A percentile compares a stretch with the other conserved stretches of the same genome.
phyloP scores from a whole-genome alignment of 2,888 invertebrate genomes.

The Cremastobaeus sp. region DNA sequence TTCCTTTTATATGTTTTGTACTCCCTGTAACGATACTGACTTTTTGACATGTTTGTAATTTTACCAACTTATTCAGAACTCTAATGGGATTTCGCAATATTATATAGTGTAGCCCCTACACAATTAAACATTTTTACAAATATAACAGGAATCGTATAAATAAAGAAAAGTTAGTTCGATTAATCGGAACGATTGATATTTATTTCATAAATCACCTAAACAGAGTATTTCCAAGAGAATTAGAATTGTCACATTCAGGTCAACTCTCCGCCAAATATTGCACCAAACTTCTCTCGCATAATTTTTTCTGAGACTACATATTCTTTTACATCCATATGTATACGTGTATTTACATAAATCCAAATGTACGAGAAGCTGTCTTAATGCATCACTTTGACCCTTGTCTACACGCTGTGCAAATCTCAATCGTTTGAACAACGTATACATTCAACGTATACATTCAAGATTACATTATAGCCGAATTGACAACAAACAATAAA shows the following conservation, averaged over 20 bases:
- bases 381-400: constrained; percentile 27
- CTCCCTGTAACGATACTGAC: constrained; percentile 30
- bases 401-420: constrained; percentile 4
- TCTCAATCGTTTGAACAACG: constrained; percentile 26
- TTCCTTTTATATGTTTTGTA: constrained; percentile 26
- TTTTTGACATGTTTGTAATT: constrained; percentile 35
- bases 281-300: constrained; percentile 47
- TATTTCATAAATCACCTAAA: constrained; percentile 74
- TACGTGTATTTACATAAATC: constrained; percentile 60
- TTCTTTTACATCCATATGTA: constrained; percentile 63
- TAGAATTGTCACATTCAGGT: constrained; percentile 30
- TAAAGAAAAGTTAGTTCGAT: constrained; percentile 15
- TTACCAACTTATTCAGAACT: neutral
- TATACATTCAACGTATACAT: constrained; percentile 43
- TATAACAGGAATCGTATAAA: constrained; percentile 2
- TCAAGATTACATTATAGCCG: constrained; percentile 36
- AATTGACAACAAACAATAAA: constrained; percentile 41
- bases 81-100: constrained; percentile 1
- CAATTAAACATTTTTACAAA: too few relatives aligned
- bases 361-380: constrained; percentile 48
- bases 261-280: constrained; percentile 55
- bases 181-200: constrained; percentile 75
- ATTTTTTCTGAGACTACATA: constrained; percentile 52
- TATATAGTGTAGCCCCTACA: too few relatives aligned
- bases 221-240: constrained; percentile 64